Conservation (phyloP, 2,113 vertebrate species). For the Brachyhypopomus gauderio region DNA sequence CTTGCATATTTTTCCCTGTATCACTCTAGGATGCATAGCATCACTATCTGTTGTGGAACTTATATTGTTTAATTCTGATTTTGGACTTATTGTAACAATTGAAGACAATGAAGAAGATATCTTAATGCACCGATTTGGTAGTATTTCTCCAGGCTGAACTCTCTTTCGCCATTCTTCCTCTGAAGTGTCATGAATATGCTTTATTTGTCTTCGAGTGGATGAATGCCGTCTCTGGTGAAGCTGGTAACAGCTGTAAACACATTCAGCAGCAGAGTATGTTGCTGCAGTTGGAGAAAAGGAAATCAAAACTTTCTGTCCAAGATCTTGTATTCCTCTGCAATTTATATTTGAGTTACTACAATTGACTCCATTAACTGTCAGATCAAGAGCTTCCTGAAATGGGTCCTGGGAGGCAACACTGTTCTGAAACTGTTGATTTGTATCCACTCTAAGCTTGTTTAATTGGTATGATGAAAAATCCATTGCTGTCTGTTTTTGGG, state of each 20-base stretch:
- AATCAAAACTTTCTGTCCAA: conserved; percentile 73
- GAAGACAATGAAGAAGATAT: conserved; percentile 82
- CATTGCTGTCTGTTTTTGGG: conserved; percentile 76
- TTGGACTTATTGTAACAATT: conserved; percentile 77
- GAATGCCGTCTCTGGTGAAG: conserved; percentile 65
- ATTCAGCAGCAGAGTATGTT: conserved; percentile 60
- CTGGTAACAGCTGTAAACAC: conserved; percentile 73
- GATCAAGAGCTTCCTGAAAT: conserved; percentile 76
- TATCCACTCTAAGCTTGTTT: conserved; percentile 84
- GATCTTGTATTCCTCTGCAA: conserved; percentile 66
- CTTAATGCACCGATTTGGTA: conserved; percentile 73
- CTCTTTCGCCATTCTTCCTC: conserved; percentile 75
- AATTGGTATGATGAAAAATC: conserved; percentile 85
- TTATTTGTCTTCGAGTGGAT: conserved; percentile 70
- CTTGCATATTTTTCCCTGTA: conserved; percentile 40
- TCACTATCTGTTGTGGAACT: conserved; percentile 42
- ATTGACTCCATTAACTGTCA: conserved; percentile 70
- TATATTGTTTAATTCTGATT: conserved; percentile 66
- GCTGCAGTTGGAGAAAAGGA: conserved; percentile 63
- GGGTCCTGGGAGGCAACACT: conserved; percentile 68
- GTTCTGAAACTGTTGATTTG: conserved; percentile 66
- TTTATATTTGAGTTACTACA: conserved; percentile 61
- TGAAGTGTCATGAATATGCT: conserved; percentile 71
- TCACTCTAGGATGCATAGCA: conserved; percentile 37
- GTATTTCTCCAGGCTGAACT: conserved; percentile 72